Base-by-base conservation (phyloP, 2,113 vertebrate species). In the Trochalopteron elliotii region DNA sequence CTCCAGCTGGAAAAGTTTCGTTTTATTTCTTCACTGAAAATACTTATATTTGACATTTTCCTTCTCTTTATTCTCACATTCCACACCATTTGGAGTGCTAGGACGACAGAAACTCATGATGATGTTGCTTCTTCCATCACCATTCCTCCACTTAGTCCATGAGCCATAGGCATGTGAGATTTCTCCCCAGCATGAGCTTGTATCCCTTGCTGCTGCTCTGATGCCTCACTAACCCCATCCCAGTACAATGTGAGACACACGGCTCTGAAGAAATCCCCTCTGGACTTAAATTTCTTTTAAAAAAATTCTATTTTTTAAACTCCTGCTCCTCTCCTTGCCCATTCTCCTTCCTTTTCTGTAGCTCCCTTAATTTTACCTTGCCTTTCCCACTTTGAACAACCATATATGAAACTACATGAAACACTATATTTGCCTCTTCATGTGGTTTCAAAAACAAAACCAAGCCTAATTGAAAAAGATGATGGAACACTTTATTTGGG, bases 181-280 rank as follows among this genome's bases (percentile, higher is more conserved):
- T 83, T 76, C 39, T 64, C 7, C 44, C 28, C 10, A 44, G 0
- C 12, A 33, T 4, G 21, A 78, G 7, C 11, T 11, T 60, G 5
- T 8, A 10, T 64, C 13, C 15, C 19, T 59, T 2, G 4, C 39
- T 72, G 63, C 15, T 57, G 44, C 35, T 80, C 42, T 2, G 3
- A 11, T 55, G 57, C 20, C 49, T 22, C 77, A 57, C 0, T 0
- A 3, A 30, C 7, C 8, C 15, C 13, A 74, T 18, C n/a, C 47
- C 63, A 61, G 39, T 28, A 49, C 0, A 0, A 89, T 5, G 31
- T 56, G 23, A 55, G 33, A 24, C 52, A 56, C 12, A 27, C 15
- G 16, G 59, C 13, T 12, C 37, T 47, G 35, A 23, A 49, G 61
- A 81, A 55, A 35, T 16, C 9, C 1, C 2, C 22, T 79, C 35